Conservation (phyloP, 2,113 vertebrate species). For the Mixornis gularis region DNA sequence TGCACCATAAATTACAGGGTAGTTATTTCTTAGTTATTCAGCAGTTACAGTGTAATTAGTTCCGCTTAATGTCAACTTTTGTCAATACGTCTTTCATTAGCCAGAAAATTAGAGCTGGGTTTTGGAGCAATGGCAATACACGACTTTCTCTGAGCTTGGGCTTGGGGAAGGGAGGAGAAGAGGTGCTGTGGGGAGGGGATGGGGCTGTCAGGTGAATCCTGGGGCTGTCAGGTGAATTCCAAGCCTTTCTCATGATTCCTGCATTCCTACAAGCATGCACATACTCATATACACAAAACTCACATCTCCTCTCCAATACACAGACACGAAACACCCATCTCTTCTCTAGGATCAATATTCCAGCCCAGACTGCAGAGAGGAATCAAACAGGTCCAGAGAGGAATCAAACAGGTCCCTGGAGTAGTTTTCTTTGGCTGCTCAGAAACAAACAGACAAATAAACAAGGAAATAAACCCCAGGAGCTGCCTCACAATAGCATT, state of each 20-base stretch:
- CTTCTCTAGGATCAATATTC: conserved; percentile 5
- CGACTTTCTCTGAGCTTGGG: not conserved
- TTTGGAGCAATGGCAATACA: conserved; percentile 34
- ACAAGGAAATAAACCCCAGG: not conserved
- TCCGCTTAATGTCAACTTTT: conserved; percentile 78
- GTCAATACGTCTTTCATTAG: conserved; percentile 77
- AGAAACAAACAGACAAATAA: conserved; percentile 29
- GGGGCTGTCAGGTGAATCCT: not conserved
- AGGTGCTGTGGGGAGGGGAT: not conserved
- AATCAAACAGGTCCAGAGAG: not conserved
- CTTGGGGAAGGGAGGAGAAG: not conserved
- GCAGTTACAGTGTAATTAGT: conserved; percentile 79
- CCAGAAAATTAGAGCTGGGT: conserved; percentile 71
- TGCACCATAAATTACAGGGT: conserved; percentile 73
- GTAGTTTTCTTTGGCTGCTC: not conserved
- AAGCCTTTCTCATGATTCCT: not conserved
- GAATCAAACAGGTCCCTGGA: conserved; percentile 33
- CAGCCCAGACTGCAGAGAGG: conserved; percentile 17
- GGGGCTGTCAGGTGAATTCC: not conserved
- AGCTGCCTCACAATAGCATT: not conserved
- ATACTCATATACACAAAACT: not conserved
- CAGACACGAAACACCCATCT: not conserved
- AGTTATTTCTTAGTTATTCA: conserved; percentile 81
- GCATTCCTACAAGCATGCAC: not conserved
- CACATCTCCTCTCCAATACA: not conserved